phyloP scores from a whole-genome alignment of 92 coral and sea anemone genomes.

The Pocillopora grandis region DNA sequence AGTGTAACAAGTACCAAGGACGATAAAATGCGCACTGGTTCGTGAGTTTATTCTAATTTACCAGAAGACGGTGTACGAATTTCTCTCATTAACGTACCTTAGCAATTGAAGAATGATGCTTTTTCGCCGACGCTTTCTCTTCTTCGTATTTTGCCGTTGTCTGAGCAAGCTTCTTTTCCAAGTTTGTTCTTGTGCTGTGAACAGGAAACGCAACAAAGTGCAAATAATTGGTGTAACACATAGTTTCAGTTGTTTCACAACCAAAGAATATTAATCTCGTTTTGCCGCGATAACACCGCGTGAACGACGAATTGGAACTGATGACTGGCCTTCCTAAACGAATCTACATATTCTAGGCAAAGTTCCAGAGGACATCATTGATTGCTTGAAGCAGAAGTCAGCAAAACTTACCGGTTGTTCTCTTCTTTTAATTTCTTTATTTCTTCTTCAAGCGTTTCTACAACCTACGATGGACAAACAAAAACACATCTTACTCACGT shows the following conservation, averaged over 20 bases:
- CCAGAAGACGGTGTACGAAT: neutral
- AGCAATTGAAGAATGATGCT: conserved; percentile 81
- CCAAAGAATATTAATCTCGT: neutral
- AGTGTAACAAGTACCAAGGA: neutral
- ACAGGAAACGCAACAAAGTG: neutral
- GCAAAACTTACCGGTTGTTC: conserved; percentile 59
- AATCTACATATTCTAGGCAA: no score
- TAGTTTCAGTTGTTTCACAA: neutral
- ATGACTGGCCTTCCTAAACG: no score
- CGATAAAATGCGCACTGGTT: neutral
- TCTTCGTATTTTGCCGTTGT: conserved; percentile 68
- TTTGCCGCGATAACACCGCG: no score
- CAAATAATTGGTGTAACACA: neutral
- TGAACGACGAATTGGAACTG: no score
- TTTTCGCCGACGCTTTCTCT: conserved; percentile 81
- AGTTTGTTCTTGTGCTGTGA: conserved; percentile 64
- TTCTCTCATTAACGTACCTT: conserved; percentile 54
- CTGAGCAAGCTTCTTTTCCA: conserved; percentile 74
- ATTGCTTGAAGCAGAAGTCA: neutral
- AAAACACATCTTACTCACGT: neutral
- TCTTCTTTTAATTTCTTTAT: conserved; percentile 83
- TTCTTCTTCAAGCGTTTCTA: conserved; percentile 83
- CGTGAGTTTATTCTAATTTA: neutral
- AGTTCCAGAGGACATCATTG: neutral
- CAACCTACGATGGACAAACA: conserved; percentile 44